phyloP scores from a whole-genome alignment of 2,888 invertebrate genomes.

The Epirrita christyi region DNA sequence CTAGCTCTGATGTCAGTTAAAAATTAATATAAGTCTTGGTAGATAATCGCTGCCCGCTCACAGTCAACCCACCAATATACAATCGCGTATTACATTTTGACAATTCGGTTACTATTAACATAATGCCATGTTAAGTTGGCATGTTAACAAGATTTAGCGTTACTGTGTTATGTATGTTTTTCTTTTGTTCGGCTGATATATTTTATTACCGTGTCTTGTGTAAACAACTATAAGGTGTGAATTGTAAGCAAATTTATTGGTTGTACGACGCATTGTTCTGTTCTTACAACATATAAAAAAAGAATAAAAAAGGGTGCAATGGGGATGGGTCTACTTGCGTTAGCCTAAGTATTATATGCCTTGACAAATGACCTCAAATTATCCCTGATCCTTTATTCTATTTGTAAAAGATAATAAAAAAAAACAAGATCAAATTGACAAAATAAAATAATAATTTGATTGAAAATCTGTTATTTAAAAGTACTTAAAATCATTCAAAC shows the following conservation, averaged over 20 bases:
- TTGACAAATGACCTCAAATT: conserved; percentile 39
- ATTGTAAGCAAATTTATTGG: conserved; percentile 80
- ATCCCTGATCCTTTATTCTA: neutral
- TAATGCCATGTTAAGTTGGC: conserved; percentile 61
- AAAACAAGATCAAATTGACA: no score
- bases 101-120: conserved; percentile 75
- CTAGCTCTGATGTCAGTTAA: no score
- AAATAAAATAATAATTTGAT: no score
- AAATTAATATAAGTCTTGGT: no score
- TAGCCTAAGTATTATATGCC: conserved; percentile 36
- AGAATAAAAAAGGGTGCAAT: conserved; percentile 60
- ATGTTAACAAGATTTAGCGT: conserved; percentile 68
- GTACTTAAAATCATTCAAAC: no score
- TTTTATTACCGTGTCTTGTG: conserved; percentile 81
- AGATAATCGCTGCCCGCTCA: conserved; percentile 46
- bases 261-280: conserved; percentile 69
- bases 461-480: no score
- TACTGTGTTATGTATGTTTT: conserved; percentile 65
- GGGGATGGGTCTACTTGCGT: conserved; percentile 43
- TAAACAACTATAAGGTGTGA: conserved; percentile 81
- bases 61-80: conserved; percentile 27
- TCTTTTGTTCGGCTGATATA: conserved; percentile 75
- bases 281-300: conserved; percentile 48
- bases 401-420: no score
- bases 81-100: conserved; percentile 72